Evolutionary conservation across 2,797 vertebrate species (phyloP), one percentile per base, ranked within the genome.

Genomic region (Megalops cyprinoides): DNA sequence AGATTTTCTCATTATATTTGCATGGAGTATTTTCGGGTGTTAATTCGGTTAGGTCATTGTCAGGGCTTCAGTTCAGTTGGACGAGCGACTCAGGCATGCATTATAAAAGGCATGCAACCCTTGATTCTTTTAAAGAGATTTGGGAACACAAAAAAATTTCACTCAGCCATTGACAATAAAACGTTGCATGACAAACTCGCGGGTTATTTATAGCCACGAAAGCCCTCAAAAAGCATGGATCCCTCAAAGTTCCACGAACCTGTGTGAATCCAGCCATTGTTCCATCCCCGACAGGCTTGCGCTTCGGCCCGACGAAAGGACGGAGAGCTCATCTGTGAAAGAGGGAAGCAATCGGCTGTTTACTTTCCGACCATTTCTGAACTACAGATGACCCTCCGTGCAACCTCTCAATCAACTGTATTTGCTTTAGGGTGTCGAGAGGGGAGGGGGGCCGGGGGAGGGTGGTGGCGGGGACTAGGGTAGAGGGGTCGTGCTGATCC

Each of bases 341-440:
- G 75, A 53, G 71, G 78, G 83, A 91, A 80, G 85, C 80, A 84
- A 15, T 60, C 88, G 87, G 88, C 87, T 87, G 87, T 91, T 91
- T 89, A 87, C 91, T 88, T 53, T 89, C 81, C 87, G 89, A 92
- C 92, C 92, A 87, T 78, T 80, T 7, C 81, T 94, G 93, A 95
- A 94, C 94, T 94, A 85, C 86, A 84, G 88, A 87, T 93, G 92
- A 94, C 92, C 93, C 86, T 87, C 80, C 87, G 71, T 44, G 80
- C 79, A 83, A 79, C 62, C 81, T 80, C 80, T 69, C 88, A 93
- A 92, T 92, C 91, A 93, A 92, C 88, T 91, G 90, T 89, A 93
- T 93, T 94, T 93, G 90, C 92, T 91, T 87, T 91, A 87, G 91
- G 92, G 92, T 92, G 90, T 92, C 91, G 89, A 91, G 83, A 87